Conservation (phyloP, 2,888 invertebrate species). For the Calameuta pallipes region DNA sequence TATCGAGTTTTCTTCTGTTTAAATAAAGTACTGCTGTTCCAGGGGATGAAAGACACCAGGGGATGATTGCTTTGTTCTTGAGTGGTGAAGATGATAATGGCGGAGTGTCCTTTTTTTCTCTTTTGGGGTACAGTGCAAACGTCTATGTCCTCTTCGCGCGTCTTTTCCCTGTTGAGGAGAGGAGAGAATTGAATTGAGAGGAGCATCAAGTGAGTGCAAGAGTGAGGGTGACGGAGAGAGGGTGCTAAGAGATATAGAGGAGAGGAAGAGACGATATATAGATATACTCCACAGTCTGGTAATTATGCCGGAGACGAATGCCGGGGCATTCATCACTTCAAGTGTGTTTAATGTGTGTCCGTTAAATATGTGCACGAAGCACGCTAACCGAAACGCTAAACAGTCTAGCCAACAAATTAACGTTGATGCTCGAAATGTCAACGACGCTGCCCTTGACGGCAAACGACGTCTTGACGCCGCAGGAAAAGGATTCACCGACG, state of each 20-base stretch:
- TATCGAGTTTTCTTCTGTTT: background rate
- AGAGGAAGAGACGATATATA: conserved; percentile 25
- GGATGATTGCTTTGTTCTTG: background rate
- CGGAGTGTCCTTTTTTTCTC: background rate
- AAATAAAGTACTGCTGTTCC: background rate
- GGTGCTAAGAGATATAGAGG: conserved; percentile 18
- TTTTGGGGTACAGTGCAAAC: background rate
- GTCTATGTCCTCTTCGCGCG: background rate
- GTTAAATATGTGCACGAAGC: conserved; percentile 48
- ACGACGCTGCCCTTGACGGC: conserved; percentile 17
- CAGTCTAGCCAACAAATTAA: conserved; percentile 52
- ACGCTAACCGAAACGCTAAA: conserved; percentile 44
- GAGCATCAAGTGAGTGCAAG: background rate
- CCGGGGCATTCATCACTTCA: conserved; percentile 48
- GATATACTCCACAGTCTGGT: conserved; percentile 23
- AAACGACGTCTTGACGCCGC: background rate
- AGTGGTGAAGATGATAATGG: background rate
- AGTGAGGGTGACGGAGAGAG: background rate
- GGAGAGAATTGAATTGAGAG: background rate
- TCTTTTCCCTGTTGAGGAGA: background rate
- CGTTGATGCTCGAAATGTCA: conserved; percentile 47
- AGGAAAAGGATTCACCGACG: background rate
- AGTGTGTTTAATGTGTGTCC: conserved; percentile 45
- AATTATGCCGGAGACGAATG: conserved; percentile 49
- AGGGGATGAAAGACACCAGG: background rate